phyloP scores from a whole-genome alignment of 1,140 invertebrate species.

The Eumaeus atala region DNA sequence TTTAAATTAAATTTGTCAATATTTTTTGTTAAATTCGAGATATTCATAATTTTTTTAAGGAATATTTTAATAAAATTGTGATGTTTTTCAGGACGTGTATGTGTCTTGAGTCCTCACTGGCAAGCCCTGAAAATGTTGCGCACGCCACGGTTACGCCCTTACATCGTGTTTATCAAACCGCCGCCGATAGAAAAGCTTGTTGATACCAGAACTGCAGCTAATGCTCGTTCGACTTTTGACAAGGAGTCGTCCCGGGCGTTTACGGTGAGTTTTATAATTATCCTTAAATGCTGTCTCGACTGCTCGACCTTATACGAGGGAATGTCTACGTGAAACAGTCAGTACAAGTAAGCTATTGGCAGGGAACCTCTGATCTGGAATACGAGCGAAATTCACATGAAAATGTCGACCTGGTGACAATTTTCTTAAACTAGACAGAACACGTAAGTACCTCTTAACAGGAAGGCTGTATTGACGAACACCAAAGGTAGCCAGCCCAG shows the following conservation, averaged over 20 bases:
- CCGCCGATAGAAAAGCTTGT: slow-evolving; percentile 90
- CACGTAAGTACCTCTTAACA: too few species aligned
- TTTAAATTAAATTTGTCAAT: not conserved
- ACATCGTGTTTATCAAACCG: slow-evolving; percentile 95
- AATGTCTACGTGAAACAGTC: too few species aligned
- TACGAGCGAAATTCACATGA: too few species aligned
- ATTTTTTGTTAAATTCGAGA: not conserved
- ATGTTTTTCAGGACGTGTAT: slow-evolving; percentile 77
- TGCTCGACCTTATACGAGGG: too few species aligned
- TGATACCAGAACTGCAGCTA: slow-evolving; percentile 84
- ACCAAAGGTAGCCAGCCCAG: too few species aligned
- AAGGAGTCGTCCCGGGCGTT: slow-evolving; percentile 91
- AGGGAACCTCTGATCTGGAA: too few species aligned
- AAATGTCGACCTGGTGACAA: too few species aligned
- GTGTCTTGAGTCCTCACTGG: slow-evolving; percentile 96
- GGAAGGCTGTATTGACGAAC: too few species aligned
- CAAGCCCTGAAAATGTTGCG: slow-evolving; percentile 94
- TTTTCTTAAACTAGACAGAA: too few species aligned
- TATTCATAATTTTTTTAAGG: not conserved
- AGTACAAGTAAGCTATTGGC: too few species aligned
- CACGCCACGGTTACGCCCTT: slow-evolving; percentile 93
- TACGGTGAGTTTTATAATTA: slow-evolving; percentile 77
- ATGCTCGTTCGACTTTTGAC: slow-evolving; percentile 93
- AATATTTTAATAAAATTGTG: not conserved
- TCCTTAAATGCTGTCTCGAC: not conserved